Base-by-base conservation (phyloP, 2,888 invertebrate genomes). In the Plemyria rubiginata region DNA sequence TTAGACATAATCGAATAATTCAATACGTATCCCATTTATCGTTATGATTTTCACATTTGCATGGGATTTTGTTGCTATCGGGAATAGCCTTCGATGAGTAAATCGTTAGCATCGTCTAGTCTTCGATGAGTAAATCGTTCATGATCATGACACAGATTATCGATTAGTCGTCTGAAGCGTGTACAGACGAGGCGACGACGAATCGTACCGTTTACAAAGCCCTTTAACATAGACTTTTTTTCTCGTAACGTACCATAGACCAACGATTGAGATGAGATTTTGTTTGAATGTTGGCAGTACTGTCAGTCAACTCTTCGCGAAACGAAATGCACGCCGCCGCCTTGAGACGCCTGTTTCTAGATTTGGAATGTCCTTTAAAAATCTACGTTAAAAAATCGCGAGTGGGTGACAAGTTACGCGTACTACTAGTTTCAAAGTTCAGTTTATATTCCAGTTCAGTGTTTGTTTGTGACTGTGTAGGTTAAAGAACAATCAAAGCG, bases 281-380 rank as follows among this genome's bases (percentile, higher is more conserved):
- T 76, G 72, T 67, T 72, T 67, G 71, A 73, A 85, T 74, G 87
- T 91, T 92, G 93, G 90, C 77, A 88, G 71, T 73, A 83, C 75
- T 87, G 88, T 66, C 82, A 75, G 80, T 45, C 45, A 45, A 16
- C 78, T 86, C 86, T 82, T 88, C 89, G 88, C 90, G 92, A 92
- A 92, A 92, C 90, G 92, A 92, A 92, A 92, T 92, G 92, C 89
- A 91, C 87, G 92, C 87, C 87, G 92, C 87, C 87, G 92, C 87
- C 89, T 50, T 85, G 91, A 74, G 90, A 92, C 92, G 92, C 92
- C 87, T 83, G 86, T 84, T 92, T 92, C 87, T 83, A 86, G 84
- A 85, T 85, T 89, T 88, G 85, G 90, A 90, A 87, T 89, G 86
- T 91, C 88, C 88, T 81, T 87, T 88, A 81, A 88, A 91, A 85